Conservation (phyloP, 2,888 invertebrate species). For the Vannuccia rotundouncinata region DNA sequence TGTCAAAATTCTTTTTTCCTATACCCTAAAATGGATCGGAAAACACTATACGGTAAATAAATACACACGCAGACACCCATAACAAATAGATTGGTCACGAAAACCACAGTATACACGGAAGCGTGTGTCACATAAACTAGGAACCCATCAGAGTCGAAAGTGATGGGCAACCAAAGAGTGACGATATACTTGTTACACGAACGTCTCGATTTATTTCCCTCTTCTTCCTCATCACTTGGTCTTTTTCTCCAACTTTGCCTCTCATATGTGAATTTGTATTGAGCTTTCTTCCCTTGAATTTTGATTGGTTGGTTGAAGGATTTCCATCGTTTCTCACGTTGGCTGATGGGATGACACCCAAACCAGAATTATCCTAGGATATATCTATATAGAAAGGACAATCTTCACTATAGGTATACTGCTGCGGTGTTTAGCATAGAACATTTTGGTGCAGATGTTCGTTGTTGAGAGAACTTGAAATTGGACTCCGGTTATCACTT, state of each 20-base stretch:
- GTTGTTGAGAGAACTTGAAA: no score
- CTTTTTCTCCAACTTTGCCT: background rate
- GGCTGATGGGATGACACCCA: background rate
- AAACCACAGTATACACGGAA: background rate
- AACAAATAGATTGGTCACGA: background rate
- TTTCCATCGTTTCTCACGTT: background rate
- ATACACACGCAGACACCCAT: background rate
- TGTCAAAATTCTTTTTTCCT: no score
- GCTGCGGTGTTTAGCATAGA: background rate
- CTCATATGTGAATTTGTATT: background rate
- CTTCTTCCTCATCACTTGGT: background rate
- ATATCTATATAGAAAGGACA: background rate
- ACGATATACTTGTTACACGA: background rate
- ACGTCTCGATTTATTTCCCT: background rate
- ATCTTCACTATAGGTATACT: background rate
- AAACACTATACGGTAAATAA: background rate
- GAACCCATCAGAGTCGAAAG: background rate
- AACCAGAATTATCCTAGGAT: background rate
- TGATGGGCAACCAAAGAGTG: background rate
- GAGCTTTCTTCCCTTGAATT: background rate
- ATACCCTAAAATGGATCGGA: background rate
- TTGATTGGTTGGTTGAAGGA: background rate
- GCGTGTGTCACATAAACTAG: background rate
- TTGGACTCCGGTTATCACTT: no score
- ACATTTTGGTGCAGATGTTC: no score